These are phyloP conservation scores for Larimichthys polyactis DNA, from an alignment of 2,113 vertebrate genomes.

Conservation along the genomic window DNA sequence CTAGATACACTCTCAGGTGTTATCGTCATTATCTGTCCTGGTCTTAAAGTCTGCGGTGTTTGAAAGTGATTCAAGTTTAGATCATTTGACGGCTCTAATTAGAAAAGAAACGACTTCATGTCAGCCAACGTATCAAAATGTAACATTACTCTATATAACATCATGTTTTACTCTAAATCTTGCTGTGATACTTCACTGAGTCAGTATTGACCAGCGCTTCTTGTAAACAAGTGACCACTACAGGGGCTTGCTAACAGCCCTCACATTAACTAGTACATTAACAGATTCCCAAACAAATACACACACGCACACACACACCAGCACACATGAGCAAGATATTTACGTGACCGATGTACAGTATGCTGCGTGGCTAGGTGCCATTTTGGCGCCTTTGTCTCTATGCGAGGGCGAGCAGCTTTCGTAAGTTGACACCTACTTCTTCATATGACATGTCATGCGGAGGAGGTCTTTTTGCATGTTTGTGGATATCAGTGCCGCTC, in stretches of 20 bases:
- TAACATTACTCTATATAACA: not conserved
- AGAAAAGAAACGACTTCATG: not conserved
- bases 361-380: constrained; percentile 71
- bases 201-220: constrained; percentile 1
- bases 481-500: constrained; percentile 83
- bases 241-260: constrained; percentile 48
- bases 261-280: constrained; percentile 72
- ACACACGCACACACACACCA: constrained; percentile 42
- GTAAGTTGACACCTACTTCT: constrained; percentile 78
- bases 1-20: constrained; percentile 36
- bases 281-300: constrained; percentile 71
- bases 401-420: constrained; percentile 80
- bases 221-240: constrained; percentile 13
- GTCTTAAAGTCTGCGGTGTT: not conserved
- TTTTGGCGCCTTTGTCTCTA: constrained; percentile 85
- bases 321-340: constrained; percentile 68
- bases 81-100: not conserved
- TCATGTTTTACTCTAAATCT: not conserved
- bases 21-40: not conserved
- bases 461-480: constrained; percentile 82
- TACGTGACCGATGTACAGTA: constrained; percentile 57
- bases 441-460: constrained; percentile 77
- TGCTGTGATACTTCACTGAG: not conserved
- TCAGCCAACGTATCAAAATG: not conserved
- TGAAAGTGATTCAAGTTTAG: constrained; percentile 16